Percentiles rank a stretch among this genome's conserved stretches.
Conservation (phyloP, 1,140 invertebrate genomes). For the Drusus annulatus region DNA sequence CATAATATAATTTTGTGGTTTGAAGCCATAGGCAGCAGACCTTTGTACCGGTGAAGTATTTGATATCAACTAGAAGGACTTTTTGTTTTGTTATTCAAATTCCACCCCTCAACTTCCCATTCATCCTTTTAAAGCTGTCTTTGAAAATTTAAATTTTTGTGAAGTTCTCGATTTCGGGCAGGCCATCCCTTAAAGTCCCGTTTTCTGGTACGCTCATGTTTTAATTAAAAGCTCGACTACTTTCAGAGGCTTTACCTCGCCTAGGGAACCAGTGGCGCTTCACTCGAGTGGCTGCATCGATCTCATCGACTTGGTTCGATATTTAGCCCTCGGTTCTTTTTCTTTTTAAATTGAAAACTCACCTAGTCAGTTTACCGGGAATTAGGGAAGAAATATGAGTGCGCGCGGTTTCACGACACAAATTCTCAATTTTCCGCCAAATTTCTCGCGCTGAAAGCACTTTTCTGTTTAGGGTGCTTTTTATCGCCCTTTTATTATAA, state of each 20-base stretch:
- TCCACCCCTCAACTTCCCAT: not conserved
- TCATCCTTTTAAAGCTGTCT: slow-evolving; percentile 4
- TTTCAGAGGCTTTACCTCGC: not conserved
- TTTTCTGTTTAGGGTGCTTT: not conserved
- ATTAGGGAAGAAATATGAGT: slow-evolving; percentile 8
- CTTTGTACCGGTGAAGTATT: no score
- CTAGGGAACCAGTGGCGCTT: not conserved
- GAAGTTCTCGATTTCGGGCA: not conserved
- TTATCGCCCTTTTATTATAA: no score
- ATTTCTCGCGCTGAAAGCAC: not conserved
- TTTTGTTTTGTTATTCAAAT: slow-evolving; percentile 2
- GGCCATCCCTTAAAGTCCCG: not conserved
- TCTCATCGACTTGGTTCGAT: slow-evolving; percentile 26
- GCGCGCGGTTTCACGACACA: not conserved
- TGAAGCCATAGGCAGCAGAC: no score
- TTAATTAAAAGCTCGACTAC: slow-evolving; percentile 43
- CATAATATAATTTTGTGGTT: no score
- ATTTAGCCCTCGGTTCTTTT: slow-evolving; percentile 13
- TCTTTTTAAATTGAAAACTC: slow-evolving; percentile 30
- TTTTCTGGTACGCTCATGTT: slow-evolving; percentile 12
- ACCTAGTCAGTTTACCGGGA: slow-evolving; percentile 1
- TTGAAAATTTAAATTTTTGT: slow-evolving; percentile 24
- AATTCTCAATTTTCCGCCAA: not conserved
- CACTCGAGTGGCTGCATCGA: slow-evolving; percentile 17
- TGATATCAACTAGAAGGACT: no score